Evolutionary conservation across 2,888 invertebrate genomes (phyloP).

Genomic region (Halictus ligatus): DNA sequence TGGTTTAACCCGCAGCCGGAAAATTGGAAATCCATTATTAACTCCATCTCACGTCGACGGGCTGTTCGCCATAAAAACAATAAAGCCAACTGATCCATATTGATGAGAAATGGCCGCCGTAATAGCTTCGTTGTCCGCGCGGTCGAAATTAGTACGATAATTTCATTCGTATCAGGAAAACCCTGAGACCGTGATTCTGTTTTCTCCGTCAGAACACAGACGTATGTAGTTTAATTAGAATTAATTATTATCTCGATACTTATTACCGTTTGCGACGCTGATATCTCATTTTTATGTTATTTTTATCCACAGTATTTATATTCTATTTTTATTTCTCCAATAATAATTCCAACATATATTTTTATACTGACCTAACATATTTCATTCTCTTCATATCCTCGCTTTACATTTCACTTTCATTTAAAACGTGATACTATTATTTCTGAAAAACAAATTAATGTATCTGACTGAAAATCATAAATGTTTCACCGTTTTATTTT

Average conservation of each 20-base stretch:
- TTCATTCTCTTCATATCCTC: too few relatives aligned
- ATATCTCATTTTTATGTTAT: not conserved
- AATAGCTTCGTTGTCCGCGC: not conserved
- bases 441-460: not conserved
- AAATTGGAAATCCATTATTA: conserved; percentile 66
- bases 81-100: conserved; percentile 25
- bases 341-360: too few relatives aligned
- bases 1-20: conserved; percentile 33
- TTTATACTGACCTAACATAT: too few relatives aligned
- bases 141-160: not conserved
- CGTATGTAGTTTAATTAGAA: not conserved
- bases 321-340: not conserved
- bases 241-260: too few relatives aligned
- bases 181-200: not conserved
- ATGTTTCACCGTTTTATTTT: not conserved
- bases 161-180: not conserved
- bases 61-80: conserved; percentile 53
- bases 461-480: not conserved
- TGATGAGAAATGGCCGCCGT: conserved; percentile 14
- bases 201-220: not conserved
- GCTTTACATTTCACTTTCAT: not conserved
- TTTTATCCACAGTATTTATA: not conserved
- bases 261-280: not conserved
- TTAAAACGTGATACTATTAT: not conserved
- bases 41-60: conserved; percentile 43